Evolutionary conservation across 2,797 vertebrate species (phyloP), one percentile per base, ranked within the genome.

Genomic region (Sebastes jordani): DNA sequence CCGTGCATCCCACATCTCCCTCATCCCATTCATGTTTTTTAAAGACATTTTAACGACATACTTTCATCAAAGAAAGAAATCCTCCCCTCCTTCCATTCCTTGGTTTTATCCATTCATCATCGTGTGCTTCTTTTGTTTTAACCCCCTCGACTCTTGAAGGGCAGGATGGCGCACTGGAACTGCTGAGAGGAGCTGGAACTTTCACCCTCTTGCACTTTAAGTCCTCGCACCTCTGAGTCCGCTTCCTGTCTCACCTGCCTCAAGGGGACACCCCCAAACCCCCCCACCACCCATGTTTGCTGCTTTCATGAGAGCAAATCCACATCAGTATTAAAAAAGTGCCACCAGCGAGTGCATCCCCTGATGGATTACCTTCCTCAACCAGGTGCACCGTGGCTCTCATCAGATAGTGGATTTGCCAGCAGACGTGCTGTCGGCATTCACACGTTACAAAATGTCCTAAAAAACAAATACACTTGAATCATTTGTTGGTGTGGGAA

Each of bases 191-290:
- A 91, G 83, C 88, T 82, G 76, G 76, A 93, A 89, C 85, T 91
- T 89, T 92, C 83, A 60, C 84, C 86, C 86, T 88, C 77, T 85
- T 93, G 95, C 95, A 95, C 95, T 95, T 95, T 94, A 94, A 87
- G 84, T 89, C 89, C 84, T 89, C 20, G 77, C 80, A 75, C 87
- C 85, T 88, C 77, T 67, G 42, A 80, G 42, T 89, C 84, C 30
- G 74, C 73, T 85, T 92, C 68, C 81, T 77, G 78, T 84, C 91
- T 81, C 71, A 23, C 78, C 86, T 74, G 71, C 89, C 82, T 82
- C 68, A 65, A 78, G 82, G 71, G 58, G 76, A 82, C 63, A 30
- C 22, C 68, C 65, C 56, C 42, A 38, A 2, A 5, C 4, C 9
- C 0, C 0, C 16, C 27, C 8, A 29, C 30, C 62, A 55, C 16